These are phyloP conservation scores for Trichechus manatus DNA, from an alignment of 2,113 vertebrate genomes.

Conservation along the genomic window DNA sequence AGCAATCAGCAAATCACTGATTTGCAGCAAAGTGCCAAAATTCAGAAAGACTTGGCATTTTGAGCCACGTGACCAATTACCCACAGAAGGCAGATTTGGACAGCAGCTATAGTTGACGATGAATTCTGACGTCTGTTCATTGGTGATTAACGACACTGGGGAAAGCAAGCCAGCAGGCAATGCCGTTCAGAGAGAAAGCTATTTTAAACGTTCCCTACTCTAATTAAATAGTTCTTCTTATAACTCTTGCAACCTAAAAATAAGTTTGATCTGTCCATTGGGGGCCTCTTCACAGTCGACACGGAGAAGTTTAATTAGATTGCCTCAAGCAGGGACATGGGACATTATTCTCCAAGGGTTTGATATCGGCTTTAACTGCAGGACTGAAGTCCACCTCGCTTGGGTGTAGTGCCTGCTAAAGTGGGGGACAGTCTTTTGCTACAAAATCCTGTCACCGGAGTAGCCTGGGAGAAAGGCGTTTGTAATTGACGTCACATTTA, in stretches of 20 bases:
- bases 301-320: slow-evolving; percentile 84
- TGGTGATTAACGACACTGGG: slow-evolving; percentile 88
- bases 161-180: slow-evolving; percentile 81
- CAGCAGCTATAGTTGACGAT: slow-evolving; percentile 71
- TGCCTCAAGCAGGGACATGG: slow-evolving; percentile 73
- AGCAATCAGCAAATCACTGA: slow-evolving; percentile 50
- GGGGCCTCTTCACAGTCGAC: slow-evolving; percentile 79
- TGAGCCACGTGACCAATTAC: slow-evolving; percentile 65
- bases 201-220: slow-evolving; percentile 87
- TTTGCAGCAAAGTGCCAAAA: slow-evolving; percentile 62
- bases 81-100: slow-evolving; percentile 77
- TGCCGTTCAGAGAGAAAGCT: slow-evolving; percentile 84
- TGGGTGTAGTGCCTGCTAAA: background rate
- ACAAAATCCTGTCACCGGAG: background rate
- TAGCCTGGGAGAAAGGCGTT: background rate
- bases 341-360: slow-evolving; percentile 49
- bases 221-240: slow-evolving; percentile 89
- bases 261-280: slow-evolving; percentile 75
- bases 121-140: slow-evolving; percentile 82
- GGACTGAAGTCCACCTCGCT: background rate
- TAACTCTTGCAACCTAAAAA: slow-evolving; percentile 81
- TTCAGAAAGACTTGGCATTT: slow-evolving; percentile 50
- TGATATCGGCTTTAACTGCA: background rate
- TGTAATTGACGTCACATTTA: background rate
- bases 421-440: background rate